Percentiles rank a stretch among this genome's conserved stretches.
phyloP scores from a whole-genome alignment of 2,113 vertebrate genomes.

The Callithrix jacchus region DNA sequence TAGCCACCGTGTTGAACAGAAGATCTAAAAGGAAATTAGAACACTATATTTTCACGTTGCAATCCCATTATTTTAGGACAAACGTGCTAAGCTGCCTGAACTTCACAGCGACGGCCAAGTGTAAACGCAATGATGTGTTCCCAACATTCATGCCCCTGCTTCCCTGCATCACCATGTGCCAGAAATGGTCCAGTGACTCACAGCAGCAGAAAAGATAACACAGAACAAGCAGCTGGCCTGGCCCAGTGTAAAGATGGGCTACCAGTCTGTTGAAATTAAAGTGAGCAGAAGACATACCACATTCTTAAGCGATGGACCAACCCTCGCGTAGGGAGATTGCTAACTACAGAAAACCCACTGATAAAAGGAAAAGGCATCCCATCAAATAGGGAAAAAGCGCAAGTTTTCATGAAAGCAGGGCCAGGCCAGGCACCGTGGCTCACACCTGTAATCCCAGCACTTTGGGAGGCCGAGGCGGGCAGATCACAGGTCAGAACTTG shows the following conservation, averaged over 20 bases:
- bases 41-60: not conserved
- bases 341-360: not conserved
- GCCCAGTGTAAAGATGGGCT: not conserved
- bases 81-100: not conserved
- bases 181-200: not conserved
- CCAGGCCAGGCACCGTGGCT: too few species aligned
- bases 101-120: not conserved
- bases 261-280: not conserved
- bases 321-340: not conserved
- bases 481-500: too few species aligned
- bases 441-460: too few species aligned
- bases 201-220: too few species aligned
- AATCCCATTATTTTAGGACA: not conserved
- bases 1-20: not conserved
- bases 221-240: not conserved
- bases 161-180: not conserved
- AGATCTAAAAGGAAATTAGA: not conserved
- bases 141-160: accelerated
- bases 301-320: not conserved
- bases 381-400: too few species aligned
- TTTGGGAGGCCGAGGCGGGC: too few species aligned
- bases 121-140: accelerated
- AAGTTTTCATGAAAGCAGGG: not conserved
- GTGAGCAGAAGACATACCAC: not conserved
- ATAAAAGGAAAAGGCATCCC: too few species aligned